These are phyloP conservation scores for Aramus guarauna DNA, from an alignment of 2,113 vertebrate species.

Conservation along the genomic window DNA sequence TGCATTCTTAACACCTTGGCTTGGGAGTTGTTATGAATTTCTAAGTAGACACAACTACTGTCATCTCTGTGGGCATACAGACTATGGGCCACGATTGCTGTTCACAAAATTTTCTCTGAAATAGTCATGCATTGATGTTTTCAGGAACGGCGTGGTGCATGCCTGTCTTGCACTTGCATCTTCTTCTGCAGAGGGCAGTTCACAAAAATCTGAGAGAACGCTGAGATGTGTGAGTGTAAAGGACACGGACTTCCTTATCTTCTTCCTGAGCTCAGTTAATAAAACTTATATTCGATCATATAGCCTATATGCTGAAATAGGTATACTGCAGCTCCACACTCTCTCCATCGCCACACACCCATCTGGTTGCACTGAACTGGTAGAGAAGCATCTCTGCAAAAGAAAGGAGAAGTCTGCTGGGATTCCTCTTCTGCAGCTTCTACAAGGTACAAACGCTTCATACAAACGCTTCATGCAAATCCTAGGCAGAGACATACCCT, in stretches of 20 bases:
- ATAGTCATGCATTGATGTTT: accelerated
- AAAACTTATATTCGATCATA: neutral
- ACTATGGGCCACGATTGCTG: neutral
- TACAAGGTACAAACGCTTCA: neutral
- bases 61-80: neutral
- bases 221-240: neutral
- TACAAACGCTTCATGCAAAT: neutral
- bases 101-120: neutral
- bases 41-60: neutral
- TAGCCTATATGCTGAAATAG: neutral
- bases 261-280: neutral
- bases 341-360: neutral
- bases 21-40: neutral
- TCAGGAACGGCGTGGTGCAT: neutral
- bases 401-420: neutral
- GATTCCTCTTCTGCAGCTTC: neutral
- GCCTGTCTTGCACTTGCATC: neutral
- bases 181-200: neutral
- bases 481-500: neutral
- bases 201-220: neutral
- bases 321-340: neutral
- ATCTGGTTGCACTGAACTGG: neutral
- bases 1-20: neutral
- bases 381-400: neutral
- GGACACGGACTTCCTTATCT: neutral